Conservation (phyloP, 2,113 vertebrate species). For the Notarius quadriscutis region DNA sequence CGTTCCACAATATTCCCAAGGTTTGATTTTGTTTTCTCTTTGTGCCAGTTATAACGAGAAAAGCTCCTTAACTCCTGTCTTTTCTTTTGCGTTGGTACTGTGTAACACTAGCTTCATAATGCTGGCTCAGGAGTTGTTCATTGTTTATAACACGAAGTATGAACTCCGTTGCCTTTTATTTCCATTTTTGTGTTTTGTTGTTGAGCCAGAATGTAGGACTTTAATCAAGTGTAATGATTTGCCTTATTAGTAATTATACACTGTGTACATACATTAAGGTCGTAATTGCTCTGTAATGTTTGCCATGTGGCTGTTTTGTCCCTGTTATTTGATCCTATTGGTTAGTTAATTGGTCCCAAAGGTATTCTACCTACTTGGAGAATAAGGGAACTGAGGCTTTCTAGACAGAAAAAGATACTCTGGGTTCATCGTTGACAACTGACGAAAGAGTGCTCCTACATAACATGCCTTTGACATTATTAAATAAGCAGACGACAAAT, state of each 20-base stretch:
- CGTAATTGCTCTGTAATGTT: neutral
- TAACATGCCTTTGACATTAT: neutral
- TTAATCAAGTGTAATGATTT: neutral
- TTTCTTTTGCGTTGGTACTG: neutral
- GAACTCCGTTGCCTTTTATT: neutral
- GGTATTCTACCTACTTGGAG: neutral
- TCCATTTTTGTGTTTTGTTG: neutral
- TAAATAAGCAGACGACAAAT: neutral
- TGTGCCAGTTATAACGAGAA: too few species aligned
- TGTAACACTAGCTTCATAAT: neutral
- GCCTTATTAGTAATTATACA: neutral
- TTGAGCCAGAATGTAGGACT: neutral
- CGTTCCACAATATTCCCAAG: neutral
- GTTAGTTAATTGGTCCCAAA: neutral
- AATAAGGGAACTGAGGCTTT: neutral
- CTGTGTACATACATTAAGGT: neutral
- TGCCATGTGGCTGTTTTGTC: neutral
- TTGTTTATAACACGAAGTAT: neutral
- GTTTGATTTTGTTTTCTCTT: neutral
- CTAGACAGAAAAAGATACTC: neutral
- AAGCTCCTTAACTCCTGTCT: neutral
- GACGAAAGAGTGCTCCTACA: neutral
- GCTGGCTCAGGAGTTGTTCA: neutral
- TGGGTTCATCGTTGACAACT: neutral
- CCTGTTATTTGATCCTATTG: neutral